A percentile compares a stretch with the other conserved stretches of the same genome.
Evolutionary conservation across 2,888 invertebrate species (phyloP).

Genomic region (Halocaridina rubra): DNA sequence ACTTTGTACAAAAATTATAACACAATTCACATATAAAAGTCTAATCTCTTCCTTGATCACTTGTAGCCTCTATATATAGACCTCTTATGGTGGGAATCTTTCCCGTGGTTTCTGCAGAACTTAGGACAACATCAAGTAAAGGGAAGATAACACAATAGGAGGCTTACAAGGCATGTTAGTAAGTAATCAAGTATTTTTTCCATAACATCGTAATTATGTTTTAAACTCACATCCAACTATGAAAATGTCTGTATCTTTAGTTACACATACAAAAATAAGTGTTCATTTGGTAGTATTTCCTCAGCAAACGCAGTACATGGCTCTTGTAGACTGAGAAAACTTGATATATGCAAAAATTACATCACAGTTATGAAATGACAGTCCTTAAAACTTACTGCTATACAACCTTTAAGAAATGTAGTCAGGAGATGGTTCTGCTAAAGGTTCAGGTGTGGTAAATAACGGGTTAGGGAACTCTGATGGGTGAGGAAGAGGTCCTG

Average conservation of each 20-base stretch:
- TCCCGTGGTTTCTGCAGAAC: constrained; percentile 51
- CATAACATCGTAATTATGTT: no score
- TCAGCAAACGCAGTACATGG: no score
- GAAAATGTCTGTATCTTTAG: no score
- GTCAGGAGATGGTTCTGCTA: constrained; percentile 85
- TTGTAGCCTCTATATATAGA: neutral
- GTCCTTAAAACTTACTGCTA: neutral
- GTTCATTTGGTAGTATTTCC: no score
- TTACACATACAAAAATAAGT: no score
- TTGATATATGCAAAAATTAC: neutral
- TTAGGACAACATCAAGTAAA: constrained; percentile 23
- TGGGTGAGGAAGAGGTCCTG: constrained; percentile 92
- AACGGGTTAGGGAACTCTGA: constrained; percentile 95
- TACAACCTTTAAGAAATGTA: constrained; percentile 71
- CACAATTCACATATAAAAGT: neutral
- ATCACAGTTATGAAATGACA: constrained; percentile 19
- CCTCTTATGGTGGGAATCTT: neutral
- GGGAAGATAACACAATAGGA: neutral
- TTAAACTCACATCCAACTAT: no score
- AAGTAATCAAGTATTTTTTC: no score
- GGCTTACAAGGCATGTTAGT: no score
- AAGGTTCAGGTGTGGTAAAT: constrained; percentile 84
- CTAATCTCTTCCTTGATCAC: neutral
- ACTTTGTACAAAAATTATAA: constrained; percentile 44
- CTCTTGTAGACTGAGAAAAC: neutral